Base-by-base conservation (phyloP, 2,888 invertebrate genomes). In the Leucania comma region DNA sequence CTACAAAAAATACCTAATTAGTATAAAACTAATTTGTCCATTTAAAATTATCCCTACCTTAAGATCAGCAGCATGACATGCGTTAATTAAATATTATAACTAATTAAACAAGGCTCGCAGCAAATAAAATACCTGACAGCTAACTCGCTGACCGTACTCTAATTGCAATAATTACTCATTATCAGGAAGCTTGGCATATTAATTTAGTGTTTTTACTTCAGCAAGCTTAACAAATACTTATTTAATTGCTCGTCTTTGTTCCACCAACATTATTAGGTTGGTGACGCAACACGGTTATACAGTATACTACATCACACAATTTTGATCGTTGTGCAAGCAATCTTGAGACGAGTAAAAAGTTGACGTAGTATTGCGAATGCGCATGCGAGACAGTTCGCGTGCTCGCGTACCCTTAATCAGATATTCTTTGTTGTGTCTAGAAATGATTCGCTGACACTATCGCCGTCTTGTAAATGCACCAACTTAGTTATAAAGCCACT, bases 91-190 rank as follows among this genome's bases (percentile, higher is more conserved):
- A 84, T 82, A 78, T 74, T 62, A 69, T 82, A 79, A 79, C 73
- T 82, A 90, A 90, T 87, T 88, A 88, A 86, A 88, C 88, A 87
- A 86, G 86, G 82, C 85, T 80, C 80, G 80, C 81, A 78, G 17
- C 76, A 81, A 83, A 88, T 88, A 84, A 86, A 88, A 87, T 87
- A 84, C 80, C 81, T 88, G 86, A 86, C 86, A 86, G 84, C 85
- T 90, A 83, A 86, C 86, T 82, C 85, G 89, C 92, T 88, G 90
- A 92, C 93, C 89, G 91, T 95, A 94, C 93, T 81, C 81, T 93
- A 93, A 95, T 95, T 95, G 93, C 90, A 90, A 92, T 94, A 94
- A 95, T 95, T 92, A 93, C 91, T 93, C 90, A 93, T 94, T 94
- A 95, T 93, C 90, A 95, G 94, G 95, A 95, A 95, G 94, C 90